phyloP scores from a whole-genome alignment of 1,140 invertebrate genomes.

The Brachionus rubens region DNA sequence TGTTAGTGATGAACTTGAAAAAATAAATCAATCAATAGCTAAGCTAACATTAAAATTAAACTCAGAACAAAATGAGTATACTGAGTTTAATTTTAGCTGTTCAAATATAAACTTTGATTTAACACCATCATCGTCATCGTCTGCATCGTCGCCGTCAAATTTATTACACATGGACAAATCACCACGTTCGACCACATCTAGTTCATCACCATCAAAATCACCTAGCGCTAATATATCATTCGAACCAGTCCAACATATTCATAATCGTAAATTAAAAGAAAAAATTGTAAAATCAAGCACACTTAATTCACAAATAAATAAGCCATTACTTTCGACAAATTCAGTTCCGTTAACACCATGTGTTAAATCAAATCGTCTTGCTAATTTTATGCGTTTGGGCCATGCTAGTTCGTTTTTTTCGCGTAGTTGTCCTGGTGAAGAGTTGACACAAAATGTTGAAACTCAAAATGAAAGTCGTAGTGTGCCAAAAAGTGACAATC shows the following conservation, averaged over 20 bases:
- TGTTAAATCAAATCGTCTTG: conserved; percentile 9
- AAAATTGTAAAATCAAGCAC: conserved; percentile 30
- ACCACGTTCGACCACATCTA: background rate
- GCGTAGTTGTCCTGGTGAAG: conserved; percentile 44
- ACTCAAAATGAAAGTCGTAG: background rate
- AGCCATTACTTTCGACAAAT: background rate
- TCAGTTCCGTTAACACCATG: background rate
- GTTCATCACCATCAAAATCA: background rate
- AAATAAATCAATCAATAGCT: conserved; percentile 28
- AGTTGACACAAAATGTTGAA: background rate
- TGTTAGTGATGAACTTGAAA: conserved; percentile 27
- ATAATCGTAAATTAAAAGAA: background rate
- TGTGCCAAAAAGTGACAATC: background rate
- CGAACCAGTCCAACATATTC: background rate
- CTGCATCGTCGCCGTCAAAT: conserved; percentile 18
- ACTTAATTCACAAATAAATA: background rate
- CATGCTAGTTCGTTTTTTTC: conserved; percentile 29
- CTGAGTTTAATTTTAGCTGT: conserved; percentile 1
- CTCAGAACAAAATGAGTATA: background rate
- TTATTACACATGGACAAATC: conserved; percentile 4
- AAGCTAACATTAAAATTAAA: conserved; percentile 12
- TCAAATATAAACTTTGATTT: conserved; percentile 15
- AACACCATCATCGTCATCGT: conserved; percentile 17
- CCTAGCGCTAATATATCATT: background rate
- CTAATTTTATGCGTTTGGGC: background rate